Evolutionary conservation across 2,888 invertebrate species (phyloP).

Genomic region (Eristalinus sepulchralis): DNA sequence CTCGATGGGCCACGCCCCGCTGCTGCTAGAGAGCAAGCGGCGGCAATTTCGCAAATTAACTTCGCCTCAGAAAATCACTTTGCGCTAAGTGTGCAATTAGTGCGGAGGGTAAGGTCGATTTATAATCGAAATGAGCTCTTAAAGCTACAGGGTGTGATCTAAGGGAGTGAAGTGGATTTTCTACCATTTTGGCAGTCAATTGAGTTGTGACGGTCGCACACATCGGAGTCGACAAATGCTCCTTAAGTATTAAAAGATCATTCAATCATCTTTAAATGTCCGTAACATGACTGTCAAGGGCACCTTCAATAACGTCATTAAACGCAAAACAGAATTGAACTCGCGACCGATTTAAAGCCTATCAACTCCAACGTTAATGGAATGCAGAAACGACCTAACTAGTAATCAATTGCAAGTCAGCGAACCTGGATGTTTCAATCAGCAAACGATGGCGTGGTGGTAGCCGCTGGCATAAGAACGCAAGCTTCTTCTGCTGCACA

Average conservation of each 20-base stretch:
- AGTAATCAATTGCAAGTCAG: conserved; percentile 44
- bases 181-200: not conserved
- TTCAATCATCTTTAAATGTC: too few relatives aligned
- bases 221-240: too few relatives aligned
- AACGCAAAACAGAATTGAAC: not conserved
- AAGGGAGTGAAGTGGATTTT: not conserved
- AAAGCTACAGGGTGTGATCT: not conserved
- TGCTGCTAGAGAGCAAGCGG: conserved; percentile 2
- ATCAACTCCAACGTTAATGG: not conserved
- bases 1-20: not conserved
- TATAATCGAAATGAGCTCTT: conserved; percentile 27
- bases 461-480: not conserved
- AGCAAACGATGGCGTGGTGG: not conserved
- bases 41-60: conserved; percentile 53
- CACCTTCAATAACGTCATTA: not conserved
- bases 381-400: conserved; percentile 2
- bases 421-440: conserved; percentile 54
- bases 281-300: too few relatives aligned
- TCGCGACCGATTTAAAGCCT: not conserved
- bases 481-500: conserved; percentile 6
- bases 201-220: not conserved
- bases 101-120: conserved; percentile 50
- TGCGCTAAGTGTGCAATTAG: conserved; percentile 64
- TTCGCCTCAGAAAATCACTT: conserved; percentile 55
- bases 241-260: too few relatives aligned